Evolutionary conservation across 2,797 vertebrate genomes (phyloP).

Genomic region (Lepilemur septentrionalis): DNA sequence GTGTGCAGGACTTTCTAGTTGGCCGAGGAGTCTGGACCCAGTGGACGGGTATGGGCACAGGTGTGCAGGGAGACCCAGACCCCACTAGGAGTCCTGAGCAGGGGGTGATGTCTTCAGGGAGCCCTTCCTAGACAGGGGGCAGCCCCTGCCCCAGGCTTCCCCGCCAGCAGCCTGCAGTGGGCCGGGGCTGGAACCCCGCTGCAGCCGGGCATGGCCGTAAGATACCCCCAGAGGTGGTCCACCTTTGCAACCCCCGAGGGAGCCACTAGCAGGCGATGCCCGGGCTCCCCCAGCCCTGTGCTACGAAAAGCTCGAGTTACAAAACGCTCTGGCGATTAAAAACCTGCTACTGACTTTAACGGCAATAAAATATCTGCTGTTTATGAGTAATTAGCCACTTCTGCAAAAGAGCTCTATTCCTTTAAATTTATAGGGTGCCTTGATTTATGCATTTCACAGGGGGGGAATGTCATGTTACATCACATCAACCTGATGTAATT

Average conservation of each 20-base stretch:
- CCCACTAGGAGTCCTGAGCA: accelerated
- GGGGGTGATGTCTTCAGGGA: neutral
- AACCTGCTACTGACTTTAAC: constrained; percentile 61
- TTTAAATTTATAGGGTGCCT: constrained; percentile 76
- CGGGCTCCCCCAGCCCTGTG: neutral
- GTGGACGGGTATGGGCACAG: neutral
- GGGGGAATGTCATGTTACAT: constrained; percentile 73
- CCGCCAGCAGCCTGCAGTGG: neutral
- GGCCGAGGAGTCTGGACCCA: neutral
- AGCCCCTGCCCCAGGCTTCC: neutral
- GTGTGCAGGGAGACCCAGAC: too few species aligned
- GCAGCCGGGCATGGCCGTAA: neutral
- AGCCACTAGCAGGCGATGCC: constrained; percentile 23
- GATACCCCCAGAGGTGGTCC: neutral
- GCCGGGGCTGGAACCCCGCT: accelerated
- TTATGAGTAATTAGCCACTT: constrained; percentile 74
- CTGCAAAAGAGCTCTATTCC: constrained; percentile 70
- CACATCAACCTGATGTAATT: constrained; percentile 65
- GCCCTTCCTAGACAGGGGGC: neutral
- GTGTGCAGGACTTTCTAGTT: too few species aligned
- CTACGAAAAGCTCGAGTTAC: constrained; percentile 42
- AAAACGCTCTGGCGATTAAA: constrained; percentile 60
- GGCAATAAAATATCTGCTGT: constrained; percentile 69
- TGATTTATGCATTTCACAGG: constrained; percentile 62
- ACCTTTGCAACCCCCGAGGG: neutral